Evolutionary conservation across 2,888 invertebrate genomes (phyloP), one percentile per base, ranked within the genome.

Genomic region (Pyrrhia umbra): DNA sequence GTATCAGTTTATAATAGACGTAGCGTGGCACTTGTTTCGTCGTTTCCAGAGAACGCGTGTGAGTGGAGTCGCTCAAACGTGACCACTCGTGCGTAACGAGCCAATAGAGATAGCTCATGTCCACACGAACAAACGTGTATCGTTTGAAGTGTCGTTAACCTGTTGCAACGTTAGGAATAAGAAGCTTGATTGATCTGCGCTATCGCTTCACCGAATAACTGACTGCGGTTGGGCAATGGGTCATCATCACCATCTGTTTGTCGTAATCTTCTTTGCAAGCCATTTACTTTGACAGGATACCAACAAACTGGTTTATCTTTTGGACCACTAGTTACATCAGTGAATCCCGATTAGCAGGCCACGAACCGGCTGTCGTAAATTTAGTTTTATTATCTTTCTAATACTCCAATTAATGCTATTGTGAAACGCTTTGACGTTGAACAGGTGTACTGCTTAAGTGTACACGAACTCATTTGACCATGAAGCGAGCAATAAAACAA

Each of bases 71-170:
- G 64, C 52, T 69, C 46, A 69, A 73, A 65, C 59, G 63, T 49
- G 50, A 40, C 63, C 79, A 73, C 67, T 79, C 69, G 76, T 56
- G 76, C 73, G 76, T 79, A 70, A 65, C 77, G 46, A 67, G 46
- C 46, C 58, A 59, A 61, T 71, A 55, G 51, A 68, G 16, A 73
- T 77, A 61, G 60, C 58, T 57, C 23, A 77, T 65, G 47, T 69
- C 64, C 71, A 57, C 60, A 65, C 57, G 47, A 65, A 66, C 61
- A 65, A 66, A 61, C 67, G 52, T 16, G 73, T 77, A 66, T 54
- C 64, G 54, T 75, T 74, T 55, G n/a, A 71, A 30, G 49, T 68
- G 75, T 76, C 68, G 59, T 75, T 75, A 61, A 75, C 75, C 73
- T 72, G 50, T 54, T 49, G 57, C 42, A 64, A 57, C 27, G 18